phyloP scores from a whole-genome alignment of 2,888 invertebrate genomes.

The Ectemnius lituratus region DNA sequence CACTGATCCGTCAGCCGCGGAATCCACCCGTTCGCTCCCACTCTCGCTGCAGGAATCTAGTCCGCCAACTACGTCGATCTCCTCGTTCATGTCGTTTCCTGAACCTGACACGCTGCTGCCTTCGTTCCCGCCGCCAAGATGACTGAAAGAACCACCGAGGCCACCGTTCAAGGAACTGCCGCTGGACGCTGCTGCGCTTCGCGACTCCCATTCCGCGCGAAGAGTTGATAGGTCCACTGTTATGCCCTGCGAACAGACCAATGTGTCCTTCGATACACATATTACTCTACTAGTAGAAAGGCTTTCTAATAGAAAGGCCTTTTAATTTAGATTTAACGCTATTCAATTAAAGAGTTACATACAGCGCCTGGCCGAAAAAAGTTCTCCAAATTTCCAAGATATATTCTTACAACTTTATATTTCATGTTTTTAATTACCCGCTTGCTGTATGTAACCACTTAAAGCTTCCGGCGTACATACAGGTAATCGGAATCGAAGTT shows the following conservation, averaged over 20 bases:
- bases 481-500: too few species aligned
- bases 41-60: constrained; percentile 86
- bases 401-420: too few species aligned
- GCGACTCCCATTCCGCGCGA: constrained; percentile 90
- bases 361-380: too few species aligned
- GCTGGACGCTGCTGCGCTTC: constrained; percentile 81
- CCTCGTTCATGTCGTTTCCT: constrained; percentile 77
- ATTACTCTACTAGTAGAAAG: too few species aligned
- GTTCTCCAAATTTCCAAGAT: too few species aligned
- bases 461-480: too few species aligned
- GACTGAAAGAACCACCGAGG: constrained; percentile 67
- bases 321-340: too few species aligned
- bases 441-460: too few species aligned
- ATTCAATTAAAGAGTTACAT: too few species aligned
- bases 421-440: too few species aligned
- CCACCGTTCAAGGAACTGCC: constrained; percentile 65
- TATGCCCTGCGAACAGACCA: constrained; percentile 81
- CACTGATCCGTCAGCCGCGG: constrained; percentile 80
- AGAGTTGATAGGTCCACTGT: constrained; percentile 92
- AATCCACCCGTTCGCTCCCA: constrained; percentile 79
- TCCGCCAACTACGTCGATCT: constrained; percentile 91
- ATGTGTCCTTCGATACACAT: not conserved
- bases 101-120: constrained; percentile 76
- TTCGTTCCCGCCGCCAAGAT: constrained; percentile 70
- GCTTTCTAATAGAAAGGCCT: too few species aligned